These are phyloP conservation scores for Thalpophila matura DNA, from an alignment of 2,888 invertebrate genomes.

Conservation along the genomic window DNA sequence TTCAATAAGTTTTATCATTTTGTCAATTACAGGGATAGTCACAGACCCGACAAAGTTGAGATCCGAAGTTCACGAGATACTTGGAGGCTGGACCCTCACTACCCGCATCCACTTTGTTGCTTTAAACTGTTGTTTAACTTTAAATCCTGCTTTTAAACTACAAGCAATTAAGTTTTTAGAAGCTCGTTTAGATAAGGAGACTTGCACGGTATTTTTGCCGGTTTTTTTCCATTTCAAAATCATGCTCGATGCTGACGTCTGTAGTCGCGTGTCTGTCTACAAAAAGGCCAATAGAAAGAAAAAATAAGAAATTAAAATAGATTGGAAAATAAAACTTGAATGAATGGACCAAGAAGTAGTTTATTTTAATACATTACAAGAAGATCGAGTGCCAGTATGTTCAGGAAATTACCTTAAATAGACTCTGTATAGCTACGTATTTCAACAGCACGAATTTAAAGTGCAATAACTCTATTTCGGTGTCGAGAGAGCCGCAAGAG, in stretches of 20 bases:
- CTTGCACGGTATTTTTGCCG: conserved; percentile 74
- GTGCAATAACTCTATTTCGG: conserved; percentile 83
- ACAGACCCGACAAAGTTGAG: conserved; percentile 81
- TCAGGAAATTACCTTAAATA: conserved; percentile 68
- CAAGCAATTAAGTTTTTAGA: conserved; percentile 80
- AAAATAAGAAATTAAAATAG: conserved; percentile 65
- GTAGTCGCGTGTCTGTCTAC: conserved; percentile 66
- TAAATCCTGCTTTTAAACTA: conserved; percentile 81
- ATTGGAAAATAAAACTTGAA: conserved; percentile 61
- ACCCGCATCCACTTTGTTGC: conserved; percentile 86
- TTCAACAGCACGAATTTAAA: conserved; percentile 76
- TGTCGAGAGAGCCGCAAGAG: conserved; percentile 77
- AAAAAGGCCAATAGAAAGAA: conserved; percentile 69
- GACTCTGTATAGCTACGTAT: conserved; percentile 69
- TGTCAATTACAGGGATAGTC: conserved; percentile 74
- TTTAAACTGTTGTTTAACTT: conserved; percentile 78
- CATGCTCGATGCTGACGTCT: conserved; percentile 77
- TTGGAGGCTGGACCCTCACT: conserved; percentile 86
- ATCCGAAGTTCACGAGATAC: conserved; percentile 83
- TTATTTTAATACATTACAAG: conserved; percentile 88
- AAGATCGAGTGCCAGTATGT: conserved; percentile 74
- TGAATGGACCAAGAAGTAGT: conserved; percentile 64
- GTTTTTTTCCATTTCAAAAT: conserved; percentile 61
- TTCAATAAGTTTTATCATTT: conserved; percentile 70
- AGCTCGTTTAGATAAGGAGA: conserved; percentile 76